Conservation (phyloP, 2,888 invertebrate genomes). For the Cryptophagus acutangulus region DNA sequence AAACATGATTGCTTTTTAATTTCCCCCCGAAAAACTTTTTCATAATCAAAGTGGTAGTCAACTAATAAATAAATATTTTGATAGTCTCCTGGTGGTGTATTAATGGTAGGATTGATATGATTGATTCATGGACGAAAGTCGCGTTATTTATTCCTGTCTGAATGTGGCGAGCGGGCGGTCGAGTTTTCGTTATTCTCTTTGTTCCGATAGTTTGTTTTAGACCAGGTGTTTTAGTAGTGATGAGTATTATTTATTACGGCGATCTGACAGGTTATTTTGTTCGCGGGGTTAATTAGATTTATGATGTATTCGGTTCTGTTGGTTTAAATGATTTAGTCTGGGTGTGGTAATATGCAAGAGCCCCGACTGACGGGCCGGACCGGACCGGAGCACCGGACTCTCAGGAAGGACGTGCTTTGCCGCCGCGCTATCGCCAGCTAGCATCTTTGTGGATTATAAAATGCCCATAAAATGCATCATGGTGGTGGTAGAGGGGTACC, state of each 20-base stretch:
- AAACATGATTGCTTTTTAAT: too few relatives aligned
- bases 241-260: constrained; percentile 39
- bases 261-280: constrained; percentile 45
- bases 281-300: constrained; percentile 47
- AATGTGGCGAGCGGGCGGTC: constrained; percentile 16
- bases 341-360: constrained; percentile 29
- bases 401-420: constrained; percentile 10
- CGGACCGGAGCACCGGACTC: too few relatives aligned
- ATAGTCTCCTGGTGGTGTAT: constrained; percentile 23
- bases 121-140: constrained; percentile 26
- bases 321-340: constrained; percentile 40
- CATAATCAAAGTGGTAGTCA: too few relatives aligned
- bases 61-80: constrained; percentile 6
- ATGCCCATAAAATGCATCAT: too few relatives aligned
- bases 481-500: too few relatives aligned
- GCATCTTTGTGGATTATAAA: too few relatives aligned
- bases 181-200: constrained; percentile 17
- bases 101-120: constrained; percentile 29
- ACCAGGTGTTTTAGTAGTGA: constrained; percentile 38
- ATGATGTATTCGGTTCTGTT: constrained; percentile 43
- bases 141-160: constrained; percentile 21
- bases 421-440: constrained; percentile 13
- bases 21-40: too few relatives aligned
- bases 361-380: constrained; percentile 10
- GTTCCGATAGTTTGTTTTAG: constrained; percentile 33